Base-by-base conservation (phyloP, 1,140 invertebrate species). In the Aphidius ervi region DNA sequence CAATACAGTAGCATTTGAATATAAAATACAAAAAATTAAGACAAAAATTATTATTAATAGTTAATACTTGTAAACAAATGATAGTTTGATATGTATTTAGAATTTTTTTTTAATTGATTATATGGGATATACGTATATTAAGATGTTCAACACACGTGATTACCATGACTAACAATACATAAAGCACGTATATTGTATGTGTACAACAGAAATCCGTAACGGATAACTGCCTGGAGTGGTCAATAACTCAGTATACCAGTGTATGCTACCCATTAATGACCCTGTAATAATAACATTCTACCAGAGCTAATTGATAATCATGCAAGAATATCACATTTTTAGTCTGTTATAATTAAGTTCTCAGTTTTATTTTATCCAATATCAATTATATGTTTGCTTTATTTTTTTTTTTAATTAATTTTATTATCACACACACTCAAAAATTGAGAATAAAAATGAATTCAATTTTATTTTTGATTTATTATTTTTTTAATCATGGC, bases 111-210 rank as follows among this genome's bases (percentile, higher is more conserved):
- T 16, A 16, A 16, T 16, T 16, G 16, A 16, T 16, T 16, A 16
- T 16, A 16, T 16, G 16, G 16, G 16, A 16, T 16, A 16, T 16
- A 16, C 16, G 16, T 16, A 53, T 63, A 56, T 56, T 53, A 49
- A 61, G 52, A 52, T 54, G 39, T 58, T 37, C 41, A 23, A 10
- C 52, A 50, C 55, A 61, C 50, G 52, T 62, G 63, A 66, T 63
- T 63, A 43, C 65, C 62, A 56, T 61, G 23, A 66, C 59, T 62
- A 63, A 66, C 58, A 60, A 58, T 61, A 56, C 65, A 63, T 66
- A 63, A 63, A 53, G 58, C 56, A 56, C 42, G 52, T 59, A 49
- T 43, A 50, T 31, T 31, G 23, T 31, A 3, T 31, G 4, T 31
- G 23, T 31, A 31, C 23, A 31, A 31, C 42, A 37, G 23, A 46